Conservation (phyloP, 2,888 invertebrate species). For the Germaria angustata region DNA sequence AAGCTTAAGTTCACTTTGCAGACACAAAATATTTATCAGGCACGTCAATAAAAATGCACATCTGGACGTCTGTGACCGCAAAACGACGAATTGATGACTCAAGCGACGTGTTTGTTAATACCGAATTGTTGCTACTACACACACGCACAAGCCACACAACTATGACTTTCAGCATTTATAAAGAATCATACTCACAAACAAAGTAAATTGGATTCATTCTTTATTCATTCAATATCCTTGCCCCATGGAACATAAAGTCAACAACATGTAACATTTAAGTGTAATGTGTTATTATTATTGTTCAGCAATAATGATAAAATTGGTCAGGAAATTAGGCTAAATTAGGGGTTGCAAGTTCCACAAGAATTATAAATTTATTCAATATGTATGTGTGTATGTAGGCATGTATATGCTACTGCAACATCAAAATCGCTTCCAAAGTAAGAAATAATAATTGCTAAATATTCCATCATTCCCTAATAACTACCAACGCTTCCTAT, state of each 20-base stretch:
- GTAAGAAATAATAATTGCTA: no score
- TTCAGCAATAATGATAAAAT: slow-evolving; percentile 76
- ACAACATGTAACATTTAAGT: background rate
- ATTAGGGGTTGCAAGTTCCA: slow-evolving; percentile 75
- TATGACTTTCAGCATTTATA: slow-evolving; percentile 5
- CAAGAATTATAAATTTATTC: slow-evolving; percentile 45
- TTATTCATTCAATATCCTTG: slow-evolving; percentile 26
- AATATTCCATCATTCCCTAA: no score
- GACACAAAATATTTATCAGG: background rate
- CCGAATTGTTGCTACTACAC: slow-evolving; percentile 11
- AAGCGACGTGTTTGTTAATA: slow-evolving; percentile 32
- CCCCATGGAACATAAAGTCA: slow-evolving; percentile 9
- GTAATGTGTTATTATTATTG: slow-evolving; percentile 74
- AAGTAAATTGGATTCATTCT: background rate
- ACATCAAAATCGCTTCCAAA: no score
- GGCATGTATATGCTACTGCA: no score
- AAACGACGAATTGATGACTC: slow-evolving; percentile 35
- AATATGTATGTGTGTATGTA: background rate
- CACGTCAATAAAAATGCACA: background rate
- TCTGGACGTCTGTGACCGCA: slow-evolving; percentile 1
- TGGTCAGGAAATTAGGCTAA: slow-evolving; percentile 78
- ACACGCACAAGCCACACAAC: background rate
- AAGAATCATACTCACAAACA: background rate
- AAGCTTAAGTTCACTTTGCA: slow-evolving; percentile 5
- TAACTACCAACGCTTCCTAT: background rate